Percentiles rank a stretch among this genome's conserved stretches.
phyloP scores from a whole-genome alignment of 2,113 vertebrate genomes.

The Poeciliopsis retropinna region DNA sequence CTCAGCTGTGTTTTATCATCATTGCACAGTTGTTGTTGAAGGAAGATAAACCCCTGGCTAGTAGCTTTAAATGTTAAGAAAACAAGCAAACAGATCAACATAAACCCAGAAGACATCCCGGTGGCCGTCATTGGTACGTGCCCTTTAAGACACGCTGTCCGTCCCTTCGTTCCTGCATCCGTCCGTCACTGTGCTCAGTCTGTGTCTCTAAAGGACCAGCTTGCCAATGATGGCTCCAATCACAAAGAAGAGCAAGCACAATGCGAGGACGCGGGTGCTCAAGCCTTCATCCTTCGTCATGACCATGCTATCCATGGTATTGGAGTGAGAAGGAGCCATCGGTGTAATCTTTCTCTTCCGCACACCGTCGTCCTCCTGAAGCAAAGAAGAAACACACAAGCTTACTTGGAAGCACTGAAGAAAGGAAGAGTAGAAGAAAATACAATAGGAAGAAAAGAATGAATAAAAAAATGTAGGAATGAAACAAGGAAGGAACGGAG shows the following conservation, averaged over 20 bases:
- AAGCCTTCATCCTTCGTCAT: conserved; percentile 87
- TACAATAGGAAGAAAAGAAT: no score
- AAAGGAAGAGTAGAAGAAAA: no score
- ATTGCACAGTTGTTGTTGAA: neutral
- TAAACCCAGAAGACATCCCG: conserved; percentile 62
- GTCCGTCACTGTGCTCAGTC: conserved; percentile 63
- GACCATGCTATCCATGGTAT: conserved; percentile 60
- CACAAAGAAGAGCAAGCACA: conserved; percentile 93
- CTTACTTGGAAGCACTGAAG: neutral
- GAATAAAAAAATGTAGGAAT: no score
- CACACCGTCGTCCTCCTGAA: conserved; percentile 90
- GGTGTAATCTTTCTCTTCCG: conserved; percentile 86
- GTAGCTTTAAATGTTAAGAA: conserved; percentile 42
- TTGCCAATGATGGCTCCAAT: conserved; percentile 94
- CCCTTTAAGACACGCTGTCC: conserved; percentile 51
- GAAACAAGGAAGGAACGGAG: no score
- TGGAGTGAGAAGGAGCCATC: conserved; percentile 59
- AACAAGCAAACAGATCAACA: conserved; percentile 52
- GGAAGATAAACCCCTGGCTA: neutral
- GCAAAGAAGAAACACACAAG: neutral
- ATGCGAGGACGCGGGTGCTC: conserved; percentile 86
- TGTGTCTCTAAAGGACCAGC: conserved; percentile 89
- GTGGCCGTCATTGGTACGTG: conserved; percentile 40
- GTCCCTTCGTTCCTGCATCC: conserved; percentile 34
- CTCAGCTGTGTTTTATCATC: neutral